Percentiles rank a stretch among this genome's conserved stretches.
These are phyloP conservation scores for Mythimna loreyi DNA, from an alignment of 2,888 invertebrate genomes.

Conservation along the genomic window DNA sequence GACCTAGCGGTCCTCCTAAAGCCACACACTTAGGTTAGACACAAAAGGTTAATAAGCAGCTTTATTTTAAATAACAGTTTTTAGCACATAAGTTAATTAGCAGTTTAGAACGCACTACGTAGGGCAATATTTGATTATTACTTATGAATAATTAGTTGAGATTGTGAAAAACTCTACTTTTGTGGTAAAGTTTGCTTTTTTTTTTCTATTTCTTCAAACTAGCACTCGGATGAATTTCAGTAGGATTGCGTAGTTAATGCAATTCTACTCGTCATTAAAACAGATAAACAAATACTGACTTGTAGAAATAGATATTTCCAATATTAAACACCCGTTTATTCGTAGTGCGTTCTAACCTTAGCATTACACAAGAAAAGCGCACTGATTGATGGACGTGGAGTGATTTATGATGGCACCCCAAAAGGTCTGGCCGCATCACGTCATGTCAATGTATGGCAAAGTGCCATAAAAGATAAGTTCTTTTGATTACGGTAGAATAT, in stretches of 20 bases:
- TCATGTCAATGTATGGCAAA: conserved; percentile 2
- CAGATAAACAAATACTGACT: too few species aligned
- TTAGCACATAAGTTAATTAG: conserved; percentile 16
- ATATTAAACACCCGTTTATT: conserved; percentile 2
- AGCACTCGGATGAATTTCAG: too few species aligned
- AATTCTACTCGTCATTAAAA: too few species aligned
- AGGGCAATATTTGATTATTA: not conserved
- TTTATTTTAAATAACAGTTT: conserved; percentile 19
- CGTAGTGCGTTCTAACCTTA: conserved; percentile 36
- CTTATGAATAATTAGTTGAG: not conserved
- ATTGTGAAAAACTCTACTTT: too few species aligned
- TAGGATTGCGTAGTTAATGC: too few species aligned
- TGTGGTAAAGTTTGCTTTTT: too few species aligned
- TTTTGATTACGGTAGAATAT: not conserved
- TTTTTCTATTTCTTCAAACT: too few species aligned
- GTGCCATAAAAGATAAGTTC: not conserved
- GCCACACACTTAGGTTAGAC: conserved; percentile 59
- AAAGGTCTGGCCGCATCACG: conserved; percentile 10
- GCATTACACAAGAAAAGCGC: conserved; percentile 12
- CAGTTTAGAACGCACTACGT: conserved; percentile 3
- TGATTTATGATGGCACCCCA: conserved; percentile 21
- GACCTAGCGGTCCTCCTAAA: conserved; percentile 60
- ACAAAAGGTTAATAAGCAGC: conserved; percentile 43
- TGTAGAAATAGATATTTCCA: not conserved
- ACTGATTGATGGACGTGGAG: conserved; percentile 28